These are phyloP conservation scores for Heliopora coerulea DNA, from an alignment of 92 coral and sea anemone species.

Conservation along the genomic window DNA sequence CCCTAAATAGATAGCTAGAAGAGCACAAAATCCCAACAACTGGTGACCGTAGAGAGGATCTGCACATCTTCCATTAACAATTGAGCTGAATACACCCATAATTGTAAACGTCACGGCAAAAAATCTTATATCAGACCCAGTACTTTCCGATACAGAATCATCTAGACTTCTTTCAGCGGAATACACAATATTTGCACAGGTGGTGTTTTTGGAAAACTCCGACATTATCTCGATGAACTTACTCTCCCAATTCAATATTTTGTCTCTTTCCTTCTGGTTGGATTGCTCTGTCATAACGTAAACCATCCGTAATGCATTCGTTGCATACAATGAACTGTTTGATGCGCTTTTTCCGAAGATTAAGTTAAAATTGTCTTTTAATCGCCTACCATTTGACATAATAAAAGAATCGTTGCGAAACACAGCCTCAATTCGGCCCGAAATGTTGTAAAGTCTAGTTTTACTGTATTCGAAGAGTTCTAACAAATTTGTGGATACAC, in stretches of 20 bases:
- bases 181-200: too few relatives aligned
- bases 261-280: constrained; percentile 24
- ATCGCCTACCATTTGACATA: constrained; percentile 27
- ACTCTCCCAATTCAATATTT: not conserved
- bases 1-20: constrained; percentile 44
- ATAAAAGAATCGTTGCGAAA: not conserved
- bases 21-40: constrained; percentile 59
- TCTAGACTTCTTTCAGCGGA: too few relatives aligned
- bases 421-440: not conserved
- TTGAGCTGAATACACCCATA: constrained; percentile 66
- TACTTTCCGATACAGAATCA: not conserved
- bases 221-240: too few relatives aligned
- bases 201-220: too few relatives aligned
- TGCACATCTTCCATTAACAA: constrained; percentile 60
- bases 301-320: constrained; percentile 19
- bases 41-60: constrained; percentile 68
- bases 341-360: not conserved
- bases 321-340: not conserved
- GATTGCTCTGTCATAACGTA: constrained; percentile 40
- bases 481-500: constrained; percentile 1
- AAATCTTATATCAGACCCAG: constrained; percentile 47
- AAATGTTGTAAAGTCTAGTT: not conserved
- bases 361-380: not conserved
- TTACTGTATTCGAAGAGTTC: constrained; percentile 21
- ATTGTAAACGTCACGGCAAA: constrained; percentile 54